Evolutionary conservation across 2,797 vertebrate genomes (phyloP).

Genomic region (Orientallactaga sibirica): DNA sequence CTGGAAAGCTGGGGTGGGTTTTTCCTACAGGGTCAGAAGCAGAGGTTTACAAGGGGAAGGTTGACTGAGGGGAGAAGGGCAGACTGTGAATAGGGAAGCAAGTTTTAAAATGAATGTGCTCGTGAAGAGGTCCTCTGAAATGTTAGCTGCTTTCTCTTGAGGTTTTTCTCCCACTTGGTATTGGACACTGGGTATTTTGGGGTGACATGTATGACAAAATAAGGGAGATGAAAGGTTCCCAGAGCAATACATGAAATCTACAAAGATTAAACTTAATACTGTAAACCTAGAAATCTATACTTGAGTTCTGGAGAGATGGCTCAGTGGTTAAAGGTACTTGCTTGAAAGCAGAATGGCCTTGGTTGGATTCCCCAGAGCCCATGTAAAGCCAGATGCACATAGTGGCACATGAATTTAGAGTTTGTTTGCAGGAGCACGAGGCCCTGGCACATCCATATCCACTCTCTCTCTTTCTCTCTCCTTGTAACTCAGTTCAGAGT

Average conservation of each 20-base stretch:
- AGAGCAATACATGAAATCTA: constrained; percentile 20
- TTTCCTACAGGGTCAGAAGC: background rate
- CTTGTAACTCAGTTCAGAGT: no score
- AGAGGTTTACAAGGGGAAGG: constrained; percentile 12
- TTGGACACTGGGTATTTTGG: background rate
- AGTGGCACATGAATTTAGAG: no score
- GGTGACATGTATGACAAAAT: background rate
- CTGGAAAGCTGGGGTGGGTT: background rate
- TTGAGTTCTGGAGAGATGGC: background rate
- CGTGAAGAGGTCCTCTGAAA: constrained; percentile 25
- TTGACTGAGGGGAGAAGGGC: background rate
- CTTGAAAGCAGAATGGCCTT: no score
- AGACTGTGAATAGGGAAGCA: background rate
- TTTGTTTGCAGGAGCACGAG: no score
- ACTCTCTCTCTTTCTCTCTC: no score
- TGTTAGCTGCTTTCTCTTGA: constrained; percentile 27
- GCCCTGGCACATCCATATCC: no score
- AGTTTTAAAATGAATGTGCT: background rate
- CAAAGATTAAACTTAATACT: constrained; percentile 37
- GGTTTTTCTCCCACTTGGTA: background rate
- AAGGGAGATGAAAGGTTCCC: constrained; percentile 16
- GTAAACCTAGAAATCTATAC: constrained; percentile 3
- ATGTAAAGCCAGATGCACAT: no score
- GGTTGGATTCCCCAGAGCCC: no score
- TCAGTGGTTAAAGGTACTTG: no score